Evolutionary conservation across 2,113 vertebrate genomes (phyloP).

Genomic region (Mesembrinibis cayennensis): DNA sequence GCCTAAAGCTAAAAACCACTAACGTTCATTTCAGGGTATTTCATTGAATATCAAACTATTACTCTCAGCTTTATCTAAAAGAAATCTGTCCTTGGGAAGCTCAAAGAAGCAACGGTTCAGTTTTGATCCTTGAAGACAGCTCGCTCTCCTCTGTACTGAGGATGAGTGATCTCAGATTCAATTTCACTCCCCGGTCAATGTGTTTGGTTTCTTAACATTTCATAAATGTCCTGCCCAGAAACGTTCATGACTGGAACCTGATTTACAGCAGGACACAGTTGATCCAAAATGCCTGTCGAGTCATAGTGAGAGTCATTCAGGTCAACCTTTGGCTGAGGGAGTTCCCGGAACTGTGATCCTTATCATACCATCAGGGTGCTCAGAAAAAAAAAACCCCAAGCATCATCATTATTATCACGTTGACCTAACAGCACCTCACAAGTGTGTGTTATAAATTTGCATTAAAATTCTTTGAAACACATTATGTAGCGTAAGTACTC

Average conservation of each 20-base stretch:
- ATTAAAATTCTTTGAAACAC: background rate
- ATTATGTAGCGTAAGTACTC: background rate
- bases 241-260: background rate
- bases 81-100: slow-evolving; percentile 4
- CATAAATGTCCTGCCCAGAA: slow-evolving; percentile 9
- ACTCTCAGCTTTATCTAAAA: background rate
- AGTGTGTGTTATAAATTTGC: background rate
- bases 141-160: background rate
- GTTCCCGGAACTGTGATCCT: slow-evolving; percentile 3
- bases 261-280: background rate
- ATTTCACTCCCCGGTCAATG: slow-evolving; percentile 22
- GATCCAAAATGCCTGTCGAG: background rate
- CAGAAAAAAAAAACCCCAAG: background rate
- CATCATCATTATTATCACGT: background rate
- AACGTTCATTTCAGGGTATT: slow-evolving; percentile 11
- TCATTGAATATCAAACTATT: slow-evolving; percentile 45
- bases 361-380: background rate
- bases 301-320: background rate
- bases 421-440: background rate
- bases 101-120: background rate
- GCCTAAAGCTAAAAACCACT: slow-evolving; percentile 15
- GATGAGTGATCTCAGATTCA: slow-evolving; percentile 2
- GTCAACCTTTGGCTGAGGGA: background rate
- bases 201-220: slow-evolving; percentile 41
- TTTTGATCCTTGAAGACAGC: background rate